These are phyloP conservation scores for Pandemis heparana DNA, from an alignment of 2,888 invertebrate species.

Conservation along the genomic window DNA sequence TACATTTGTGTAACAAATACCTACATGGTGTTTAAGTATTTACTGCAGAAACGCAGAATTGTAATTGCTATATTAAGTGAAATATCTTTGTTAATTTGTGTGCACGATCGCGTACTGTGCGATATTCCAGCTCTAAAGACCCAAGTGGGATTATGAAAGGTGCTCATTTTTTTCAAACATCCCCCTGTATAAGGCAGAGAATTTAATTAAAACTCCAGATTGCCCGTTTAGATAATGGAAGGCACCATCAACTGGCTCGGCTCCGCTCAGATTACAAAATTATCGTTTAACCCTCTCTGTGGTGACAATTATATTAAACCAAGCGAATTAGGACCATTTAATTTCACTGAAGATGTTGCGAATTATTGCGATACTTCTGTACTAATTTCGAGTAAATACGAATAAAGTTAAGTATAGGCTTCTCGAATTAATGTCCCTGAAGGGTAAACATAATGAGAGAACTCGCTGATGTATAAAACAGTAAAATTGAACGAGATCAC, in stretches of 20 bases:
- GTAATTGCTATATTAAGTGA: not conserved
- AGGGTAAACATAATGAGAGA: not conserved
- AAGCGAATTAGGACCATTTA: conserved; percentile 46
- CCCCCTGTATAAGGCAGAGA: conserved; percentile 59
- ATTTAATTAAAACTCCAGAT: conserved; percentile 72
- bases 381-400: conserved; percentile 7
- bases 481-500: conserved; percentile 5
- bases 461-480: not conserved
- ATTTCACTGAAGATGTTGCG: conserved; percentile 43
- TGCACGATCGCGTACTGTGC: conserved; percentile 12
- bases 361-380: conserved; percentile 32
- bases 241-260: conserved; percentile 55
- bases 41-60: not conserved
- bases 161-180: conserved; percentile 59
- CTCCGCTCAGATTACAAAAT: conserved; percentile 57
- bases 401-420: not conserved
- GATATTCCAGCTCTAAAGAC: conserved; percentile 46
- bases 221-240: conserved; percentile 65
- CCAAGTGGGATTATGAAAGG: conserved; percentile 51
- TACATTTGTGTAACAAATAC: too few species aligned
- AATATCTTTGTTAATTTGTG: not conserved
- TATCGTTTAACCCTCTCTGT: conserved; percentile 58
- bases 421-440: not conserved
- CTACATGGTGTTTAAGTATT: too few species aligned
- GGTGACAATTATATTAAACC: conserved; percentile 56